Evolutionary conservation across 1,140 invertebrate species (phyloP).

Genomic region (Venturia canescens): DNA sequence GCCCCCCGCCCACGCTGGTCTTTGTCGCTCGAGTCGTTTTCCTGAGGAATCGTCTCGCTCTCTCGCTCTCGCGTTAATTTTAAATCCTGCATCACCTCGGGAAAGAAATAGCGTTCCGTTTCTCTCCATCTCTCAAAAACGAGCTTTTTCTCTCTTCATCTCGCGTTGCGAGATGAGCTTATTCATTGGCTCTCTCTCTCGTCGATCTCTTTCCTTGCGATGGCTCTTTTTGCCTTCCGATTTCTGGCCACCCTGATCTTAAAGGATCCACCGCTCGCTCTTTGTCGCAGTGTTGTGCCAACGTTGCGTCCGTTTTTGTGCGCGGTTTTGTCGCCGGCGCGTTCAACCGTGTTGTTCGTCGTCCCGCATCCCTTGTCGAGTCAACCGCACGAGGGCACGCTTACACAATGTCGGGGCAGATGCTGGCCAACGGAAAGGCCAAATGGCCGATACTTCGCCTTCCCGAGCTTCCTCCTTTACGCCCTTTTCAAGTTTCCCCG

Average conservation of each 20-base stretch:
- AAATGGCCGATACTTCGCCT: not conserved
- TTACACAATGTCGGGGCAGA: slow-evolving; percentile 28
- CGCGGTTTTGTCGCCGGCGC: slow-evolving; percentile 34
- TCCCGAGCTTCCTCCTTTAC: not conserved
- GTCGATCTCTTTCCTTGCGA: slow-evolving; percentile 21
- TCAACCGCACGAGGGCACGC: slow-evolving; percentile 41
- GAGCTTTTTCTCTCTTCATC: slow-evolving; percentile 17
- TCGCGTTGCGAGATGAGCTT: slow-evolving; percentile 17
- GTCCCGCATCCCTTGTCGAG: slow-evolving; percentile 7
- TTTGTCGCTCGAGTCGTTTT: slow-evolving; percentile 51
- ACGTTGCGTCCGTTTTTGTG: slow-evolving; percentile 55
- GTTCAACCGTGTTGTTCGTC: slow-evolving; percentile 16
- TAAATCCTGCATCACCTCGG: no score
- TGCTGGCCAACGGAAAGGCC: not conserved
- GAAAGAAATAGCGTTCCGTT: no score
- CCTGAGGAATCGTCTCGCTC: slow-evolving; percentile 18
- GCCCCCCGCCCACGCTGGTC: slow-evolving; percentile 46
- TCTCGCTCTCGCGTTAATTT: no score
- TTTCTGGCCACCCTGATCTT: not conserved
- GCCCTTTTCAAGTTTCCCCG: not conserved
- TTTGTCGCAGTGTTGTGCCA: slow-evolving; percentile 45
- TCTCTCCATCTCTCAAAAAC: no score
- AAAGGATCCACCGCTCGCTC: not conserved
- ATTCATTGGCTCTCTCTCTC: slow-evolving; percentile 28
- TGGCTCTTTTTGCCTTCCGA: slow-evolving; percentile 46